Base-by-base conservation (phyloP, 2,797 vertebrate genomes). In the Rhabdomys pumilio region DNA sequence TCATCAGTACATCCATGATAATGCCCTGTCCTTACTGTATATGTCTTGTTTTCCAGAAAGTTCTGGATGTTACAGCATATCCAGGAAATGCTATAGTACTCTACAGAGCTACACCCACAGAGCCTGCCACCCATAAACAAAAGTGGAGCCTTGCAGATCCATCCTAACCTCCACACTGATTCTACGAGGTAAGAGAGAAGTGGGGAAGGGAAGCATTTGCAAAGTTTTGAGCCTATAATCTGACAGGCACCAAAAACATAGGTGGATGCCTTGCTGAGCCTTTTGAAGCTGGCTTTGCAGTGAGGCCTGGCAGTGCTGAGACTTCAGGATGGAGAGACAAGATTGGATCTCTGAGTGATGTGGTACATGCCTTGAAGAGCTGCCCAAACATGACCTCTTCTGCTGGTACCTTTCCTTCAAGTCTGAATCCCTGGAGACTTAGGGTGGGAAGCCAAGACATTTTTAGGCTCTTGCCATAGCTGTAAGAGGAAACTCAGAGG, bases 31-130 rank as follows among this genome's bases (percentile, higher is more conserved):
- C 44, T 96, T 88, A 84, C 10, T 84, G 92, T 94, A 2, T 47
- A 91, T 92, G 91, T 93, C 91, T 72, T 93, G 19, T 63, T 94
- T 95, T 87, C 29, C 44, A 95, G 83, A 82, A 96, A 89, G 80
- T 81, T 91, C 88, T 80, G 82, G 91, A 87, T 69, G 90, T 94
- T 69, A 95, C 87, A 73, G 53, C 53, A 47, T 34, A 53, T 61
- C 89, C 15, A 63, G 85, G 57, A 97, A 97, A 90, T 17, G 59
- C 38, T 79, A 91, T 31, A 3, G 75, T 73, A 88, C 44, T 34
- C 93, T 94, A 47, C 82, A 72, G 94, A 90, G 50, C 81, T 26
- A 19, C 2, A 41, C 80, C 55, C 94, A 90, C 93, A 67, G 59
- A 67, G 1, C 31, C 84, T 84, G 90, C 86, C 79, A 94, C 15